Base-by-base conservation (phyloP, 2,888 invertebrate genomes). In the Drosophila demipolita region DNA sequence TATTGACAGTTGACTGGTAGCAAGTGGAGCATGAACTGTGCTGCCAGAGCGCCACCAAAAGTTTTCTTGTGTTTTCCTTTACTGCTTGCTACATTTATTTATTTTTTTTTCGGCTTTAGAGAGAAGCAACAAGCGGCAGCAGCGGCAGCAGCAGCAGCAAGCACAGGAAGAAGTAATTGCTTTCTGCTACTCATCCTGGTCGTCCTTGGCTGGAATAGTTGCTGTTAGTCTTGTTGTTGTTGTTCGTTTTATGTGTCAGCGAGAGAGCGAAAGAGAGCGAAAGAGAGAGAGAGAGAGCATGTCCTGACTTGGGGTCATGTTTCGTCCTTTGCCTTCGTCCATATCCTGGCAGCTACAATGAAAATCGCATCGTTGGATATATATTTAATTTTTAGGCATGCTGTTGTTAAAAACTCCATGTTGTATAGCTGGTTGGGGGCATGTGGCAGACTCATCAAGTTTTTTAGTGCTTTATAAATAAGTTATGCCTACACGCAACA, bases 1-100 rank as follows among this genome's bases (percentile, higher is more conserved):
- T 87, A 87, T 89, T 90, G 87, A 87, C 87, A 87, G 87, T 89
- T 88, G 88, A 87, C 83, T 86, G 59, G 80, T 45, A 68, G 76
- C 67, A 87, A 82, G 82, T 89, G 89, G 86, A 74, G 73, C 90
- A 90, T 86, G 81, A 85, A 85, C 85, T 76, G 58, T 55, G 64
- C 83, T 78, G 68, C 71, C 69, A 65, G 66, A 69, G 68, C 71
- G 74, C 85, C 73, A 76, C 63, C 65, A 77, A 70, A 89, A 87
- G 55, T 83, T 83, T 73, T 59, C 60, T 74, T 67, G 57, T 52
- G 57, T 42, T 61, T 50, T 75, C 20, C 42, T 69, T 67, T 45
- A 50, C 50, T 50, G 29, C 50, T 42, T 74, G 12, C 55, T 15
- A 15, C 8, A 12, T 26, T 23, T 53, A 49, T 35, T 40, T 54